Percentiles rank a stretch among this genome's conserved stretches.
Conservation (phyloP, 2,113 vertebrate species). For the Setophaga petechia region DNA sequence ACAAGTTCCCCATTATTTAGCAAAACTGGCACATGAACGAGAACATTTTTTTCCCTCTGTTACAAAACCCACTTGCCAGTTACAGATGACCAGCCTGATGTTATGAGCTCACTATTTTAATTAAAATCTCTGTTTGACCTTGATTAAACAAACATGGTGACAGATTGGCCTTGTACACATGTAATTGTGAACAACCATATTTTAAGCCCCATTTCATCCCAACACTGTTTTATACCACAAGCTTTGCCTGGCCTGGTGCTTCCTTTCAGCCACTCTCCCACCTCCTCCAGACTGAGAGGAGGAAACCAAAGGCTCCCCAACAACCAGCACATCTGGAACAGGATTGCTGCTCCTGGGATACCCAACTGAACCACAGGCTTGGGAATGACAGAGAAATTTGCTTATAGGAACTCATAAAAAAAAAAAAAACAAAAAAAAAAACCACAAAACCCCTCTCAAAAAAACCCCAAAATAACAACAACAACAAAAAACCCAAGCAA, state of each 20-base stretch:
- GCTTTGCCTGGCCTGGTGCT: neutral
- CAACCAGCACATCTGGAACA: neutral
- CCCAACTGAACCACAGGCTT: neutral
- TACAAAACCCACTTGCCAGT: neutral
- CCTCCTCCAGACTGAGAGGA: neutral
- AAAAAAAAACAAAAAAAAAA: accelerated
- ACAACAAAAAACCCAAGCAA: too few relatives aligned
- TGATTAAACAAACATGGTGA: constrained; percentile 17
- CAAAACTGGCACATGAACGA: neutral
- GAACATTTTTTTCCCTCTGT: neutral
- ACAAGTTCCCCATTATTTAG: neutral
- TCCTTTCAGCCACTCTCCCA: neutral
- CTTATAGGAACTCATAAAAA: too few relatives aligned
- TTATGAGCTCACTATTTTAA: constrained; percentile 13
- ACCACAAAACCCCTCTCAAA: too few relatives aligned
- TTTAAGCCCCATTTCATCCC: neutral
- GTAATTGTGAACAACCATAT: neutral
- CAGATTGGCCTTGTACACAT: neutral
- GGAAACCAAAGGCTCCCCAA: neutral
- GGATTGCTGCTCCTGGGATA: neutral
- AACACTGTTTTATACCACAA: neutral
- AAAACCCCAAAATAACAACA: too few relatives aligned
- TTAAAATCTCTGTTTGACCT: neutral
- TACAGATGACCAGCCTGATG: constrained; percentile 8
- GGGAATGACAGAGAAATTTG: neutral